Evolutionary conservation across 2,888 invertebrate genomes (phyloP).

Genomic region (Drosophila paramelanica): DNA sequence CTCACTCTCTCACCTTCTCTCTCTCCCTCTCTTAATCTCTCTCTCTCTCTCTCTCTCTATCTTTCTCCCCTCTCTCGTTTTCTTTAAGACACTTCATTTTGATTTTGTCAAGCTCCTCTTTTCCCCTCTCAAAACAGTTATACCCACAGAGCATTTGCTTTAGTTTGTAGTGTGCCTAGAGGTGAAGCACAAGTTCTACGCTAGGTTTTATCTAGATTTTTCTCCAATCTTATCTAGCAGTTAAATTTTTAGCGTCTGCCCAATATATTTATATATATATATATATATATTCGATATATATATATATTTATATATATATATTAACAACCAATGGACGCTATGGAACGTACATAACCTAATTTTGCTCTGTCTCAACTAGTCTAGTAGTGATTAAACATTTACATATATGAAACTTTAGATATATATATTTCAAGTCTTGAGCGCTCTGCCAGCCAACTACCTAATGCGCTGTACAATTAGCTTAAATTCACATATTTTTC

Average conservation of each 20-base stretch:
- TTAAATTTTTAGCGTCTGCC: slow-evolving; percentile 49
- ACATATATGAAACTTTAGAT: slow-evolving; percentile 45
- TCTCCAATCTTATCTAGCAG: slow-evolving; percentile 30
- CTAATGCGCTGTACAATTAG: slow-evolving; percentile 78
- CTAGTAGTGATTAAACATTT: slow-evolving; percentile 52
- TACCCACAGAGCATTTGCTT: slow-evolving; percentile 60
- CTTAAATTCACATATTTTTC: slow-evolving; percentile 52
- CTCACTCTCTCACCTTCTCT: slow-evolving; percentile 24
- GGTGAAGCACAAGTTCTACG: slow-evolving; percentile 59
- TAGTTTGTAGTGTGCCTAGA: slow-evolving; percentile 64
- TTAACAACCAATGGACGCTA: slow-evolving; percentile 42
- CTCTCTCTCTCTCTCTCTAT: slow-evolving; percentile 30
- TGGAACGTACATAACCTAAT: slow-evolving; percentile 49
- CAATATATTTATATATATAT: neutral
- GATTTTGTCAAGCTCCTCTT: slow-evolving; percentile 41
- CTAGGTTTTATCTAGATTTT: slow-evolving; percentile 57
- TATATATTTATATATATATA: too few relatives aligned
- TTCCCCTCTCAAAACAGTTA: slow-evolving; percentile 34
- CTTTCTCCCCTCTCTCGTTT: slow-evolving; percentile 18
- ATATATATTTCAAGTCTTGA: slow-evolving; percentile 66
- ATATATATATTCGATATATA: too few relatives aligned
- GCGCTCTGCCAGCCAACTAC: slow-evolving; percentile 77
- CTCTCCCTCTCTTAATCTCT: slow-evolving; percentile 26
- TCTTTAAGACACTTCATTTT: slow-evolving; percentile 56
- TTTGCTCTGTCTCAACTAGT: slow-evolving; percentile 33